Evolutionary conservation across 1,140 invertebrate species (phyloP), one percentile per base, ranked within the genome.

Genomic region (Lysiphlebus fabarum): DNA sequence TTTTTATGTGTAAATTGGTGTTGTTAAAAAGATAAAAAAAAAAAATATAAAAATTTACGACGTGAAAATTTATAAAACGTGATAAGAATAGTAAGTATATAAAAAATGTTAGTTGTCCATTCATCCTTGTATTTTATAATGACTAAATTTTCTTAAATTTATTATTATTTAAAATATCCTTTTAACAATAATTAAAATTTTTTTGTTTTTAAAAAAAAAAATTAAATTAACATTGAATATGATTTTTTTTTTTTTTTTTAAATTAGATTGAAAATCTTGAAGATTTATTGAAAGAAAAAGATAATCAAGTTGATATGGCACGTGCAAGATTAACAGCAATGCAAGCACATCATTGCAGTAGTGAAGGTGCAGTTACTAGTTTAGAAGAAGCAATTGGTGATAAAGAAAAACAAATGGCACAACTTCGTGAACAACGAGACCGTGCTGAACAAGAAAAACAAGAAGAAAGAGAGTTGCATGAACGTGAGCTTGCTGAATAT

Each of bases 271-370:
- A 99, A 80, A 96, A 96, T 76, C 80, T 98, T 44, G 96, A 99
- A 83, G 95, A 97, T 73, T 82, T 96, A 49, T 82, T 99, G 9
- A 95, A 96, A 79, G 96, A 99, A 76, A 98, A 98, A 81, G 96
- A 99, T 76, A 95, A 96, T 75, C 94, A 98, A 82, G 91, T 99
- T 56, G 93, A 95, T 68, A 94, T 96, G 89, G 91, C 95, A 0
- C 84, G 94, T 63, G 90, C 92, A 11, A 85, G 95, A 56, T 75
- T 96, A 8, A 90, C 90, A 11, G 88, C 91, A 42, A 93, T 95
- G 86, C 93, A 95, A 82, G 91, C 91, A 7, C 92, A 95, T 70
- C 92, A 95, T 73, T 94, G 92, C 75, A 92, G 88, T 59, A 93
- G 90, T 44, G 93, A 95, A 80, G 93, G 93, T 49, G 93, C 93